Evolutionary conservation across 2,888 invertebrate species (phyloP), one percentile per base, ranked within the genome.

Genomic region (Galeopsomyia nigrocyanea): DNA sequence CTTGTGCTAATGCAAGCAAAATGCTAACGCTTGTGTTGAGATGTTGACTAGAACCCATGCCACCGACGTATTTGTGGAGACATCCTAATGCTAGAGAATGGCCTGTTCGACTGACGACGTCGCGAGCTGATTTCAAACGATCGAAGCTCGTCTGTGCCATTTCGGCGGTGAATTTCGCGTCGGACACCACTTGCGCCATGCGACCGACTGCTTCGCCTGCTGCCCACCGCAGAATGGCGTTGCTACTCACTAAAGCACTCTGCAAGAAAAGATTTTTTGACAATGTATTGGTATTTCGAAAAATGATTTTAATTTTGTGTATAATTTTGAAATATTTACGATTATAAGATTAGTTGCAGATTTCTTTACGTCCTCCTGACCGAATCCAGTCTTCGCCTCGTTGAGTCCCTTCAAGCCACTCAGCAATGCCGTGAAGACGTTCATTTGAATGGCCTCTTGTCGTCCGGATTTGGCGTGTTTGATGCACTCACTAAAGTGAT

Each of bases 401-500:
- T 95, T 94, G 3, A 98, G 87, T 21, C 94, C 94, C 83, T 96
- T 93, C 79, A 99, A 87, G 0, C 98, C 97, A 78, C 95, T 92
- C 63, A 99, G 87, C 31, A 99, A 88, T 0, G 98, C 97, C 0
- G 98, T 96, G 85, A 98, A 96, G 66, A 99, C 95, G 86, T 99
- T 99, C 88, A 98, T 94, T 87, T 98, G 98, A 19, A 94, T 94
- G 0, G 98, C 98, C 85, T 98, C 98, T 82, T 97, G 97, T 14
- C 98, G 90, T 0, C 93, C 92, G 14, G 96, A 96, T 83, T 98
- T 98, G 0, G 97, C 95, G 83, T 96, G 95, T 80, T 93, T 93
- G 79, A 98, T 95, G 84, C 97, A 98, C 84, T 98, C 98, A 22
- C 92, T 91, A 84, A 99, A 99, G 84, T 99, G 99, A 78, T 98